A percentile compares a stretch with the other conserved stretches of the same genome.
These are phyloP conservation scores for Paragorgia papillata DNA, from an alignment of 92 coral and sea anemone genomes.

Conservation along the genomic window DNA sequence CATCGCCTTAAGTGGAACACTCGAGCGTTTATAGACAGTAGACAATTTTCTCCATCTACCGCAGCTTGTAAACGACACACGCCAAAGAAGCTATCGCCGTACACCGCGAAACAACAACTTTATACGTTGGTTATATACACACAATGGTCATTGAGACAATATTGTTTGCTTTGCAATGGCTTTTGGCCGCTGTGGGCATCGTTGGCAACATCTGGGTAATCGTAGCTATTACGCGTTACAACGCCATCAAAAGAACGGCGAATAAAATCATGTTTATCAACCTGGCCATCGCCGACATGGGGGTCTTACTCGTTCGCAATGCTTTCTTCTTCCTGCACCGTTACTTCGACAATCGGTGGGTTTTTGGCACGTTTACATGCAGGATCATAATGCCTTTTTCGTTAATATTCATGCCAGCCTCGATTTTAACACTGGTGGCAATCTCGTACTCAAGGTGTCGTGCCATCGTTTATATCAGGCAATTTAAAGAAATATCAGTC, in stretches of 20 bases:
- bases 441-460: slow-evolving; percentile 34
- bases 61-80: too few species aligned
- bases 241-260: slow-evolving; percentile 29
- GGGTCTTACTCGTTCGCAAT: slow-evolving; percentile 29
- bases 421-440: slow-evolving; percentile 17
- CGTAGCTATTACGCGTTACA: slow-evolving; percentile 29
- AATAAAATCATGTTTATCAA: slow-evolving; percentile 36
- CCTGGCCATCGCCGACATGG: slow-evolving; percentile 33
- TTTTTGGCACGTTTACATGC: slow-evolving; percentile 23
- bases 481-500: slow-evolving; percentile 1
- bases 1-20: too few species aligned
- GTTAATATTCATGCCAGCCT: slow-evolving; percentile 37
- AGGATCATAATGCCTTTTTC: slow-evolving; percentile 21
- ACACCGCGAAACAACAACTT: too few species aligned
- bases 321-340: slow-evolving; percentile 22
- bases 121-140: too few species aligned
- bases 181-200: slow-evolving; percentile 9
- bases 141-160: neutral
- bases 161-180: slow-evolving; percentile 26
- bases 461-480: slow-evolving; percentile 5
- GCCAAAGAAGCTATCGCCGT: too few species aligned
- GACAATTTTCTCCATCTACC: too few species aligned
- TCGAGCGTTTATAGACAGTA: too few species aligned
- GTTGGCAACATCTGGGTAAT: slow-evolving; percentile 39
- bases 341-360: slow-evolving; percentile 23